These are phyloP conservation scores for Masticophis lateralis DNA, from an alignment of 2,797 vertebrate species.

Conservation along the genomic window DNA sequence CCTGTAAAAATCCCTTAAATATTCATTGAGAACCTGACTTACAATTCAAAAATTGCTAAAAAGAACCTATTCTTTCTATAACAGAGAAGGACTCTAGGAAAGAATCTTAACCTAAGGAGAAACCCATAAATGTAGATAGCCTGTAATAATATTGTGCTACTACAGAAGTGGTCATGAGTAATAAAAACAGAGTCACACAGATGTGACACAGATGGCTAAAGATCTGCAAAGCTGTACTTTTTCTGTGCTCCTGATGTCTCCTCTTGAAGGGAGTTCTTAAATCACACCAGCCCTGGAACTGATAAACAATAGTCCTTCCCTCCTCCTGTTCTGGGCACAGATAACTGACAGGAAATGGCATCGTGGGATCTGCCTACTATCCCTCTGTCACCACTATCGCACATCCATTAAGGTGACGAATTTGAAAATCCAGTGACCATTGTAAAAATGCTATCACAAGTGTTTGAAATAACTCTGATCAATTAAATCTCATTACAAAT, in stretches of 20 bases:
- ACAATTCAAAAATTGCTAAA: neutral
- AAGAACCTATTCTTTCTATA: neutral
- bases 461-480: neutral
- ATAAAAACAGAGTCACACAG: neutral
- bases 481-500: neutral
- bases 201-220: neutral
- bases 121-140: neutral
- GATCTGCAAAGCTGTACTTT: neutral
- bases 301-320: neutral
- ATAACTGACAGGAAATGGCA: neutral
- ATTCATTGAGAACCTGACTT: conserved; percentile 35
- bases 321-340: neutral
- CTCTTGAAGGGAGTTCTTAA: neutral
- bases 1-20: conserved; percentile 54
- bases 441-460: neutral
- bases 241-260: neutral
- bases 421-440: neutral
- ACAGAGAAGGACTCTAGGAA: neutral
- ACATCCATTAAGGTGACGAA: neutral
- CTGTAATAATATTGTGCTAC: neutral
- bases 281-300: neutral
- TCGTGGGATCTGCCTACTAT: neutral
- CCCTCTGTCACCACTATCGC: neutral
- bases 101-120: neutral
- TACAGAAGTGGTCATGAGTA: neutral